Conservation (phyloP, 2,797 vertebrate species). For the Coreius guichenoti region DNA sequence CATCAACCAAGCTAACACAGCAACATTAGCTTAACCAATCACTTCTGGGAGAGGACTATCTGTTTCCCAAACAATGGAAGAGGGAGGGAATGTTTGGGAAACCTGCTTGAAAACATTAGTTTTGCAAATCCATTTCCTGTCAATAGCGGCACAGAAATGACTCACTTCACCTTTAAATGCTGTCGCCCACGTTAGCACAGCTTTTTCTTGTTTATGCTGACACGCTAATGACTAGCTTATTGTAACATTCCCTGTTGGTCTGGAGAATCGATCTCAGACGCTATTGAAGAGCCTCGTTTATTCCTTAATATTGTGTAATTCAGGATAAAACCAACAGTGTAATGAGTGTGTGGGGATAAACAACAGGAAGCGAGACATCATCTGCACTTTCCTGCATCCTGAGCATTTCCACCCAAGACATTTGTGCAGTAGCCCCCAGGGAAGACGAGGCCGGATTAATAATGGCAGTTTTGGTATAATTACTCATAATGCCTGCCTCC, state of each 20-base stretch:
- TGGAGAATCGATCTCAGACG: constrained; percentile 15
- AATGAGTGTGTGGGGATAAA: constrained; percentile 50
- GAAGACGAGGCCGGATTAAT: constrained; percentile 81
- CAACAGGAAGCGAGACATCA: constrained; percentile 58
- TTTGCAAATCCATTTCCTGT: background rate
- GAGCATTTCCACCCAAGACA: constrained; percentile 68
- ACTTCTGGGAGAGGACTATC: background rate
- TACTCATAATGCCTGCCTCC: constrained; percentile 82
- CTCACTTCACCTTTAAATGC: constrained; percentile 27
- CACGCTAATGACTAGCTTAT: constrained; percentile 23
- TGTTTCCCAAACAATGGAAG: background rate
- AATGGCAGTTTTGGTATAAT: constrained; percentile 86
- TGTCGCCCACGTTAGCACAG: constrained; percentile 11
- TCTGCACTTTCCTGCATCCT: constrained; percentile 68
- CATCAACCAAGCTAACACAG: background rate
- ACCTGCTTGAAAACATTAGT: background rate
- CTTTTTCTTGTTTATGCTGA: constrained; percentile 9
- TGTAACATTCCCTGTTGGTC: constrained; percentile 25
- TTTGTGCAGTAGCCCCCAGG: constrained; percentile 72
- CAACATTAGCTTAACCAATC: background rate
- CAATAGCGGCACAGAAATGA: background rate
- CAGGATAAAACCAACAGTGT: constrained; percentile 50
- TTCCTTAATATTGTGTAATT: constrained; percentile 41
- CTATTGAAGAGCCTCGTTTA: constrained; percentile 11
- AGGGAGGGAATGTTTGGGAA: background rate